A percentile compares a stretch with the other conserved stretches of the same genome.
Evolutionary conservation across 2,888 invertebrate species (phyloP).

Genomic region (Arrhopalites spinosus): DNA sequence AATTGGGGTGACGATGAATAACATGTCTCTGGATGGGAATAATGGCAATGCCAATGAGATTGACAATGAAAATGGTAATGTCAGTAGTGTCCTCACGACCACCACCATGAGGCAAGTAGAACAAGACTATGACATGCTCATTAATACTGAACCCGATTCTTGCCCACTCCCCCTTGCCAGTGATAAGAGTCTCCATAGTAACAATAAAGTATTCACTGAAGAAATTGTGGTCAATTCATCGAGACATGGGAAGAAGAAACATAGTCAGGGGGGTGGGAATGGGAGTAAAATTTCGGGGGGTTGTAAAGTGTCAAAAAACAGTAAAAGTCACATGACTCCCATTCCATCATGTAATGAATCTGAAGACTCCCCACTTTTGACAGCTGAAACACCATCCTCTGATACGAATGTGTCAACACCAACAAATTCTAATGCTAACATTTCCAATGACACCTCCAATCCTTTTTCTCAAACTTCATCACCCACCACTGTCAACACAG

Average conservation of each 20-base stretch:
- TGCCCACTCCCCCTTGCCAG: not conserved
- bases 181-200: not conserved
- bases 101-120: too few species aligned
- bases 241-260: too few species aligned
- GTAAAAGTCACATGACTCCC: slow-evolving; percentile 44
- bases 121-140: not conserved
- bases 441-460: slow-evolving; percentile 42
- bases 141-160: not conserved
- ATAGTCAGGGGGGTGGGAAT: too few species aligned
- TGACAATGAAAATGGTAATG: slow-evolving; percentile 35
- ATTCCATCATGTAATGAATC: too few species aligned
- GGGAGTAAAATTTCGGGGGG: too few species aligned
- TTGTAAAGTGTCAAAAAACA: slow-evolving; percentile 38
- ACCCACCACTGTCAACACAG: not conserved
- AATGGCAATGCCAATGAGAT: slow-evolving; percentile 26
- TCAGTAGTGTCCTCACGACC: slow-evolving; percentile 9
- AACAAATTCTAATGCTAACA: slow-evolving; percentile 39
- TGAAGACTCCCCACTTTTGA: slow-evolving; percentile 45
- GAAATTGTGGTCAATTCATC: slow-evolving; percentile 50
- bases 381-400: slow-evolving; percentile 23
- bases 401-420: slow-evolving; percentile 30
- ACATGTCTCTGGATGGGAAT: slow-evolving; percentile 11
- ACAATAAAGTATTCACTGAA: slow-evolving; percentile 47
- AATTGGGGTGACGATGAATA: slow-evolving; percentile 21
- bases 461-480: not conserved